Percentiles rank a stretch among this genome's conserved stretches.
phyloP scores from a whole-genome alignment of 2,888 invertebrate species.

The Lochmaea capreae region DNA sequence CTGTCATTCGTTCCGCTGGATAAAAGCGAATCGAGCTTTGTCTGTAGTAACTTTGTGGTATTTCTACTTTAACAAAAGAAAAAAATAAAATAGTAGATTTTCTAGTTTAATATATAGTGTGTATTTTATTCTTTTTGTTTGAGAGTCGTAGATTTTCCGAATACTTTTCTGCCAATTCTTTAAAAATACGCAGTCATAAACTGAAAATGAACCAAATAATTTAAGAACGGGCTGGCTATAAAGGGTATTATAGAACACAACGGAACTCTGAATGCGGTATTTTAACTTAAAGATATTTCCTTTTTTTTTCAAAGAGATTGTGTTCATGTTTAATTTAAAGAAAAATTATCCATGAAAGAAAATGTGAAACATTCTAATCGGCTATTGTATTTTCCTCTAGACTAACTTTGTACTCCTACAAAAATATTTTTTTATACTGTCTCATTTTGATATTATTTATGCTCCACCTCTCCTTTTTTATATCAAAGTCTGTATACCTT shows the following conservation, averaged over 20 bases:
- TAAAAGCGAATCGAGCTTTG: background rate
- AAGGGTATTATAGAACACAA: constrained; percentile 9
- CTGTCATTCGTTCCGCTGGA: no score
- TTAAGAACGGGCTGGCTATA: constrained; percentile 16
- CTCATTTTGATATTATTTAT: no score
- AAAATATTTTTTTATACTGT: no score
- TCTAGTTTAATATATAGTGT: background rate
- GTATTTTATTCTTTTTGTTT: background rate
- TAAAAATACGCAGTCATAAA: constrained; percentile 16
- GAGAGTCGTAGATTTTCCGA: constrained; percentile 7
- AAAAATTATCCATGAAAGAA: background rate
- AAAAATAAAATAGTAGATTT: background rate
- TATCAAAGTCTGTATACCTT: no score
- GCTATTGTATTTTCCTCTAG: no score
- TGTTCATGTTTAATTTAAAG: background rate
- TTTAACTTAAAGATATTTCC: background rate
- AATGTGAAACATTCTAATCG: background rate
- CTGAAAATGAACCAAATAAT: constrained; percentile 27
- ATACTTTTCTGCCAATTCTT: constrained; percentile 26
- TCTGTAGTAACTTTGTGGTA: background rate
- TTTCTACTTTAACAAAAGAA: background rate
- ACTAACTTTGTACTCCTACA: no score
- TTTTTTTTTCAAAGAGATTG: background rate
- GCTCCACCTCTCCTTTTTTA: no score
- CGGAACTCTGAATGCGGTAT: background rate